Percentiles rank a stretch among this genome's conserved stretches.
Conservation (phyloP, 1,140 invertebrate genomes). For the Formica exsecta region DNA sequence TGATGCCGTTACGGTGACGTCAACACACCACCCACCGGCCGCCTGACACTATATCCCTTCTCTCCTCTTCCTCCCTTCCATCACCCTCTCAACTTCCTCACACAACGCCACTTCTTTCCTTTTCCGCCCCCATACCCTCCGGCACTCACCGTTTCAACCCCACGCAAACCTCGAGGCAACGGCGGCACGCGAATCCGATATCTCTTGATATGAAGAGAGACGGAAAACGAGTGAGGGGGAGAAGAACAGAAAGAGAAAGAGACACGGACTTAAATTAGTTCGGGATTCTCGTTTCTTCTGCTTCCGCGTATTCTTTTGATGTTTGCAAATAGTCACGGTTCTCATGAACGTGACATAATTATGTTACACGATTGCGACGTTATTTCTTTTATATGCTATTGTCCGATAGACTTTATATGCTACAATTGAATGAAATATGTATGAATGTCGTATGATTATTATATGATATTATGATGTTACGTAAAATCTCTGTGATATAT, state of each 20-base stretch:
- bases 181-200: slow-evolving; percentile 54
- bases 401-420: background rate
- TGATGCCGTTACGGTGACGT: slow-evolving; percentile 82
- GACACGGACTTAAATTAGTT: background rate
- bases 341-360: background rate
- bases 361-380: background rate
- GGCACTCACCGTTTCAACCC: slow-evolving; percentile 43
- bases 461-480: background rate
- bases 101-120: slow-evolving; percentile 18
- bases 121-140: slow-evolving; percentile 34
- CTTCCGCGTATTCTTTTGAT: background rate
- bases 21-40: slow-evolving; percentile 76
- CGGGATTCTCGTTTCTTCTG: background rate
- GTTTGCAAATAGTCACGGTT: background rate
- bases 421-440: background rate
- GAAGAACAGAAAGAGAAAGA: background rate
- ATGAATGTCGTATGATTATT: background rate
- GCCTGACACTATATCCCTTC: slow-evolving; percentile 51
- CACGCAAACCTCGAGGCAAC: slow-evolving; percentile 61
- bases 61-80: slow-evolving; percentile 16
- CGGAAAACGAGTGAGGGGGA: background rate
- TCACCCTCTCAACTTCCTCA: slow-evolving; percentile 26
- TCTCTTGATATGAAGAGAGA: background rate
- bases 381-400: background rate
- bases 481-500: background rate